phyloP scores from a whole-genome alignment of 2,113 vertebrate species.

The Tragelaphus strepsiceros region DNA sequence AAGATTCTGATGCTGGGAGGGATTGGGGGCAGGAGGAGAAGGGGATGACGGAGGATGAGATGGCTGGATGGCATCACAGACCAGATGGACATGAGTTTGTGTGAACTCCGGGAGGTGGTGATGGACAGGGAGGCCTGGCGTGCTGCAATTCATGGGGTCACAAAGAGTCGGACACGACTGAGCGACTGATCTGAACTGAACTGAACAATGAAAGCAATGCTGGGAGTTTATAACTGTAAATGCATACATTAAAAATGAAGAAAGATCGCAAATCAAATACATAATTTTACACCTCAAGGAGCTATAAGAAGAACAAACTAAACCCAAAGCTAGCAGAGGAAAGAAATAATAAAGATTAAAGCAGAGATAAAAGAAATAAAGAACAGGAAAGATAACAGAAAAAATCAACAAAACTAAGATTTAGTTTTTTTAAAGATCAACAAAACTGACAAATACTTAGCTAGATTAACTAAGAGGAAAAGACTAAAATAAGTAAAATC shows the following conservation, averaged over 20 bases:
- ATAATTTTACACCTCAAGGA: not conserved
- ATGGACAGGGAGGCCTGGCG: too few relatives aligned
- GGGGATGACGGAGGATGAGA: too few relatives aligned
- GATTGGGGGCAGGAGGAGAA: too few relatives aligned
- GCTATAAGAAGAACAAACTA: not conserved
- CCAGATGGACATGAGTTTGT: too few relatives aligned
- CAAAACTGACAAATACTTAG: not conserved
- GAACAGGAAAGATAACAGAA: not conserved
- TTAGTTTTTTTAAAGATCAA: not conserved
- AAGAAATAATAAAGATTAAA: slow-evolving; percentile 30
- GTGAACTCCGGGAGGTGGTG: too few relatives aligned
- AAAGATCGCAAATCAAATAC: not conserved
- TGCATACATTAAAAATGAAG: not conserved
- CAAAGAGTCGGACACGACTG: too few relatives aligned
- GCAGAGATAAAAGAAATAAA: not conserved
- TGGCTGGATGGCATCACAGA: too few relatives aligned
- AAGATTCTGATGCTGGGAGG: too few relatives aligned
- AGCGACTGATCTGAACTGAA: too few relatives aligned
- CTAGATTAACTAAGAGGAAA: not conserved
- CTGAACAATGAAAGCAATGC: not conserved
- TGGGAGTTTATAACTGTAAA: not conserved
- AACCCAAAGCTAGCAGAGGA: not conserved
- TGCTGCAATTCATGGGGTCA: too few relatives aligned
- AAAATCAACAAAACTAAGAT: not conserved
- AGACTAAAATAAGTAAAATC: not conserved